These are phyloP conservation scores for Rotaria socialis DNA, from an alignment of 2,888 invertebrate genomes.

Conservation along the genomic window DNA sequence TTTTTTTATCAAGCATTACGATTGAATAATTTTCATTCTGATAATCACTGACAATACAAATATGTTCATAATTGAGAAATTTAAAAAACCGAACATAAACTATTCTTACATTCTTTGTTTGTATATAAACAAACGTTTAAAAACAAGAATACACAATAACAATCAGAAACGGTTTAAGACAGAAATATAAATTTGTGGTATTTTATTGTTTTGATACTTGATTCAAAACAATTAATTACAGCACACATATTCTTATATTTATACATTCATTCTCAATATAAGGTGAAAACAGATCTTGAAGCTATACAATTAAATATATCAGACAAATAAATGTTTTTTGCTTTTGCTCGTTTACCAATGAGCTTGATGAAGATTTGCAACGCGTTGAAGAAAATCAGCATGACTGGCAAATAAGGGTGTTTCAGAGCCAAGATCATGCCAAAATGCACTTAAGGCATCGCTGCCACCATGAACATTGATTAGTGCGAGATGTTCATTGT, in stretches of 20 bases:
- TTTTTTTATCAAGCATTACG: not conserved
- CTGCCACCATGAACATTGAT: slow-evolving; percentile 74
- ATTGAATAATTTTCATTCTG: not conserved
- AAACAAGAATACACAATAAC: not conserved
- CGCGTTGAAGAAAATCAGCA: slow-evolving; percentile 69
- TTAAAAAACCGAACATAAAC: not conserved
- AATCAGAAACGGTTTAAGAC: not conserved
- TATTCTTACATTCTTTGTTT: not conserved
- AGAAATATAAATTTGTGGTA: no score
- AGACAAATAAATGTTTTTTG: not conserved
- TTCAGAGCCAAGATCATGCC: slow-evolving; percentile 37
- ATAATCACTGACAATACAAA: not conserved
- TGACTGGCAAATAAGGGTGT: slow-evolving; percentile 84
- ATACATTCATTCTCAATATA: not conserved
- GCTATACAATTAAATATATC: not conserved
- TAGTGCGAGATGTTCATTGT: slow-evolving; percentile 67
- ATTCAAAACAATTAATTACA: not conserved
- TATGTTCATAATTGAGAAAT: not conserved
- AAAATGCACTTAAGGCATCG: slow-evolving; percentile 68
- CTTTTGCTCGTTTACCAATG: slow-evolving; percentile 65
- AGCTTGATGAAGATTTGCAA: slow-evolving; percentile 66
- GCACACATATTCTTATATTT: not conserved
- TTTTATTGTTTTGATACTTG: not conserved
- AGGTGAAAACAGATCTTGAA: not conserved
- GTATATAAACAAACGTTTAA: not conserved